These are phyloP conservation scores for Hypercompe scribonia DNA, from an alignment of 2,888 invertebrate species.

Conservation along the genomic window DNA sequence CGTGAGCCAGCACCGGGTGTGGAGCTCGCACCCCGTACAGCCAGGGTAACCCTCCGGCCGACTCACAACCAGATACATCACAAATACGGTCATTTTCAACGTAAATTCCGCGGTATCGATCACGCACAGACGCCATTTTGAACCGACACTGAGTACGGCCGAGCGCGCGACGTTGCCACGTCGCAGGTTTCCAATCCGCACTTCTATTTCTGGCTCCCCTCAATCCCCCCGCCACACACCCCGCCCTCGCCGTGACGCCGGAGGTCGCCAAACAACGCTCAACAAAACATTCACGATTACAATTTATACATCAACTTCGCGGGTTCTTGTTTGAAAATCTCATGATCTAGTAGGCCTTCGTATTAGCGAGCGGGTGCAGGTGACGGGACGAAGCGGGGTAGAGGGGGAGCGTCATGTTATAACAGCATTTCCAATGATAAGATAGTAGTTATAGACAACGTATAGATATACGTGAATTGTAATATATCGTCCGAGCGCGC, in stretches of 20 bases:
- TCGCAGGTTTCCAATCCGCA: constrained; percentile 79
- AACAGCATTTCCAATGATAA: constrained; percentile 71
- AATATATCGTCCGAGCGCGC: constrained; percentile 65
- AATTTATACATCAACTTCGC: constrained; percentile 63
- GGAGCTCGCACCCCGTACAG: constrained; percentile 74
- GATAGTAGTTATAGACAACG: constrained; percentile 68
- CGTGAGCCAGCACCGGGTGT: constrained; percentile 75
- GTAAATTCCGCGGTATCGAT: constrained; percentile 85
- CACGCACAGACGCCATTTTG: constrained; percentile 87
- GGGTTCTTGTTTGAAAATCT: constrained; percentile 68
- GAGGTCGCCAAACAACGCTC: constrained; percentile 76
- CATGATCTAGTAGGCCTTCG: constrained; percentile 71
- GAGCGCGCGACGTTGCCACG: constrained; percentile 84
- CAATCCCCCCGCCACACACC: constrained; percentile 51
- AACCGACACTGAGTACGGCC: constrained; percentile 81
- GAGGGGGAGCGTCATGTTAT: constrained; percentile 50
- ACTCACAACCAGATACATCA: constrained; percentile 83
- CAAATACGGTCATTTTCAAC: constrained; percentile 82
- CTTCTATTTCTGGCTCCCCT: constrained; percentile 83
- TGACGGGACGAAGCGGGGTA: constrained; percentile 36
- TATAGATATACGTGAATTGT: constrained; percentile 63
- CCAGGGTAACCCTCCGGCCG: constrained; percentile 80
- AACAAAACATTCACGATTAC: constrained; percentile 78
- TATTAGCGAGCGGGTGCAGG: constrained; percentile 30
- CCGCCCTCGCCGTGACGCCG: constrained; percentile 64